A percentile compares a stretch with the other conserved stretches of the same genome.
These are phyloP conservation scores for Mesorhabditis spiculigera DNA, from an alignment of 2,888 invertebrate genomes.

Conservation along the genomic window DNA sequence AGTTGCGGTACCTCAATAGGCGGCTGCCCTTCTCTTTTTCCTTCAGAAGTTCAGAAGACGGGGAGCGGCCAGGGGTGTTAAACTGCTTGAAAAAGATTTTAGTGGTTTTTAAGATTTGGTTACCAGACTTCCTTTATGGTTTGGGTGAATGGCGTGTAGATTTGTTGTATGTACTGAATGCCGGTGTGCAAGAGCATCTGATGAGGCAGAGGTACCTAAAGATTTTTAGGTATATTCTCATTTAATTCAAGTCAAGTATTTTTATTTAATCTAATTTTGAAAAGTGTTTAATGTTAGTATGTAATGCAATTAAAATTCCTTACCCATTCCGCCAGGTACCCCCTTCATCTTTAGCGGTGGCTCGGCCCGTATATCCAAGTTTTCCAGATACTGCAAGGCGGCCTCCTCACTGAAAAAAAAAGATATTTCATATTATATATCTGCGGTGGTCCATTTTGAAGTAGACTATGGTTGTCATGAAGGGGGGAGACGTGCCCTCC, in stretches of 20 bases:
- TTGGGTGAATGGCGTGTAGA: neutral
- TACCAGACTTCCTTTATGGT: neutral
- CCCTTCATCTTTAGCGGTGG: slow-evolving; percentile 27
- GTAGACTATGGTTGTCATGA: no score
- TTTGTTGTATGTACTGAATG: neutral
- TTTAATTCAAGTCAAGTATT: no score
- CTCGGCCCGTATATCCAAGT: slow-evolving; percentile 23
- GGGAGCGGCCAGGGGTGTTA: neutral
- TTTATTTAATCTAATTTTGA: neutral
- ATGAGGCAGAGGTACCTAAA: slow-evolving; percentile 4
- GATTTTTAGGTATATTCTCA: neutral
- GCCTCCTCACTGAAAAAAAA: slow-evolving; percentile 34
- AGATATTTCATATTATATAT: no score
- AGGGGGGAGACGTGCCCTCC: no score
- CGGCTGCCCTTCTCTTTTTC: slow-evolving; percentile 4
- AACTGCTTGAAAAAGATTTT: slow-evolving; percentile 1
- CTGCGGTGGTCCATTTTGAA: no score
- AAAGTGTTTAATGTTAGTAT: neutral
- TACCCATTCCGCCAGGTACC: neutral
- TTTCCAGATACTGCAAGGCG: slow-evolving; percentile 32
- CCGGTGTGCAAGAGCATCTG: neutral
- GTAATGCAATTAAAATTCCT: neutral
- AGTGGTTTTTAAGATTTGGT: neutral
- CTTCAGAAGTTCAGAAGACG: neutral
- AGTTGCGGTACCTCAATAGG: neutral